These are phyloP conservation scores for Platysternon megacephalum DNA, from an alignment of 2,113 vertebrate genomes.

Conservation along the genomic window DNA sequence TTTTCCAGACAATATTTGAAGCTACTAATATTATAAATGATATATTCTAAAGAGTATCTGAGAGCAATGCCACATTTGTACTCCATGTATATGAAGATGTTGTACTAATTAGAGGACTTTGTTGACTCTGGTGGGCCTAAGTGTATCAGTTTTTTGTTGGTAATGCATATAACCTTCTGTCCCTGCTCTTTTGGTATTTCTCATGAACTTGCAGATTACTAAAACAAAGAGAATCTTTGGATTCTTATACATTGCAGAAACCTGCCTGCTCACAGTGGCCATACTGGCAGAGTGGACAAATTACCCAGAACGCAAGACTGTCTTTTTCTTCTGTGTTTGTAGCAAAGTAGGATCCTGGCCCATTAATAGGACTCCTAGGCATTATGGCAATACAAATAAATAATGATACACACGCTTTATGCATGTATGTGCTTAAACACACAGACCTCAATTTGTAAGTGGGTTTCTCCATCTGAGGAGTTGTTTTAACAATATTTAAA, in stretches of 20 bases:
- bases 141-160: slow-evolving; percentile 24
- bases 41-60: not conserved
- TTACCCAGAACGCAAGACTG: not conserved
- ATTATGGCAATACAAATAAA: not conserved
- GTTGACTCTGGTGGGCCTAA: not conserved
- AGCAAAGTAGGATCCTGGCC: not conserved
- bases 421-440: not conserved
- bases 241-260: slow-evolving; percentile 26
- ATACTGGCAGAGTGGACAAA: slow-evolving; percentile 14
- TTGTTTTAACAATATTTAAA: not conserved
- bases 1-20: not conserved
- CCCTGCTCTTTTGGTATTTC: slow-evolving; percentile 11
- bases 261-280: not conserved
- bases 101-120: slow-evolving; percentile 11
- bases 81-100: not conserved
- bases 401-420: too few relatives aligned
- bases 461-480: not conserved
- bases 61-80: not conserved
- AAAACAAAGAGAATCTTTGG: slow-evolving; percentile 25
- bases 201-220: not conserved
- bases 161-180: not conserved
- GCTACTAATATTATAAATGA: not conserved
- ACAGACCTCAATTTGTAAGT: not conserved
- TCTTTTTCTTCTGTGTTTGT: not conserved
- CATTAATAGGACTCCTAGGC: not conserved